Evolutionary conservation across 2,797 vertebrate species (phyloP), one percentile per base, ranked within the genome.

Genomic region (Sardinella longiceps): DNA sequence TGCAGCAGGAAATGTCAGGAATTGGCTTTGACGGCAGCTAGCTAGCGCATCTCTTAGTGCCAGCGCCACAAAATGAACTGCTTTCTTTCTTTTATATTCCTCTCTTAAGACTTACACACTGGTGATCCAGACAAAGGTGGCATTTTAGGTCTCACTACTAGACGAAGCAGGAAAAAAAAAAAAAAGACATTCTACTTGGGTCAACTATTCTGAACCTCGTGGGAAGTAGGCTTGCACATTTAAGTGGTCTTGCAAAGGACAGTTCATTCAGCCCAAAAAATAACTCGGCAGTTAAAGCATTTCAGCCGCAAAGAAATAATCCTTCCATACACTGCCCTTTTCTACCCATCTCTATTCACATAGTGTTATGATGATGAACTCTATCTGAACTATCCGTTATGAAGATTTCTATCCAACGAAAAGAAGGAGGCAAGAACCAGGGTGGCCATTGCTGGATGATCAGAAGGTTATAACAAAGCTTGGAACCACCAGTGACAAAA

Each of bases 1-100:
- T n/a, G 30, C 12, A 81, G 30, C 12, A 81, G 80, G 77, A 86
- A 84, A 87, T 86, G 87, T 84, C 84, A 84, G 56, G 84, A 77
- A 77, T 43, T 18, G 18, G 33, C 70, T 77, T 77, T 77, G 70
- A 77, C 18, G 9, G 15, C 43, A 43, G 70, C 33, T 1, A 20
- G 37, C 2, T 1, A 20, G 37, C 2, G 70, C 7, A 20, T 43
- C 70, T 43, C 37, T 10, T 77, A 43, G 33, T 77, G 14, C 15
- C 18, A 9, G 33, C 10, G 3, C 18, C 66, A 74, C 30, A 20
- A 74, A 74, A 37, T 20, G 15, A 20, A 74, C 30, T 37, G 14
- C 14, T 74, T 1, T 6, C 14, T 74, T 1, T 6, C 33, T 37
- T 39, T 43, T 43, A 37, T 77, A 39, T 43, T 77, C 23, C 20